Evolutionary conservation across 2,113 vertebrate species (phyloP), one percentile per base, ranked within the genome.

Genomic region (Nesoenas mayeri): DNA sequence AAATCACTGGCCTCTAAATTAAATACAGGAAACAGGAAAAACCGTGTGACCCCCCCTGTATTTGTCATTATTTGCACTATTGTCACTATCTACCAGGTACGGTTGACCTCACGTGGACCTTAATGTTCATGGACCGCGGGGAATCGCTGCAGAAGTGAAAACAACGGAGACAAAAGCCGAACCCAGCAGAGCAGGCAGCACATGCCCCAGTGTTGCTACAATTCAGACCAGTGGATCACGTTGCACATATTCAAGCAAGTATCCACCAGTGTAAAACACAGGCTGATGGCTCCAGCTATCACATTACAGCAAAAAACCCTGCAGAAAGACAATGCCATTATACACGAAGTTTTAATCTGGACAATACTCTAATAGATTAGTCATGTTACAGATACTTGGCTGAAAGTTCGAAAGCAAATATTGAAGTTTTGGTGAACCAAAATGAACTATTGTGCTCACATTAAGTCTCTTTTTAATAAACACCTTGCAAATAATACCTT

Each of bases 61-160:
- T 89, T 87, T 94, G 92, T 92, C 81, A 92, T 88, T 80, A 84
- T 84, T 96, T 84, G 74, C 83, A 84, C 38, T 78, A 6, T 5
- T 82, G 82, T 79, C 88, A 40, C 66, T 79, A 44, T 91, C 75
- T 79, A 88, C 69, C 51, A 95, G 82, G 92, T 93, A 94, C 8
- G 90, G 91, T 80, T 96, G 96, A 97, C 95, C 90, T 96, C 91
- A 81, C 50, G 19, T 10, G 81, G 93, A 93, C 95, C 90, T 75
- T 28, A 77, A 79, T 50, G 93, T 83, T 91, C 91, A 65, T 1
- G 4, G 79, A 72, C 93, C 32, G 12, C 79, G 44, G 95, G 91
- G 89, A 96, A 95, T 79, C 85, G 53, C 79, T 89, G 83, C 15
- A 71, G 36, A 87, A 95, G 82, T 31, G 79, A 96, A 95, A 92